Evolutionary conservation across 2,888 invertebrate genomes (phyloP).

Genomic region (Graphium colonna): DNA sequence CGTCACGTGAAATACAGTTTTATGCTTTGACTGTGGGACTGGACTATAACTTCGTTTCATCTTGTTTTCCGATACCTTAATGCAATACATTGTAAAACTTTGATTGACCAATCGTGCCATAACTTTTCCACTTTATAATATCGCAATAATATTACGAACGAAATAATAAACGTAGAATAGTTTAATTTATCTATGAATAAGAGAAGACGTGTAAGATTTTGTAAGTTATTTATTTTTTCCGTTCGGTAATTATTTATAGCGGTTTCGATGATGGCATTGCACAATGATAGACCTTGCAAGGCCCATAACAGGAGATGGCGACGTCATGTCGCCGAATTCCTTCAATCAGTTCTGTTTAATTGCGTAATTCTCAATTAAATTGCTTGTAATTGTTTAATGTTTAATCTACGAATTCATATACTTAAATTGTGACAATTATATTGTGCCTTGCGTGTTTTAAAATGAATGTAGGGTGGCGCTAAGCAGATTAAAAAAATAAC

Average conservation of each 20-base stretch:
- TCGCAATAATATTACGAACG: slow-evolving; percentile 29
- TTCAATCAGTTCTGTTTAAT: slow-evolving; percentile 17
- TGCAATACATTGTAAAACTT: background rate
- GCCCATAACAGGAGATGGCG: slow-evolving; percentile 13
- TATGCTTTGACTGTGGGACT: too few species aligned
- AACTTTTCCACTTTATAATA: background rate
- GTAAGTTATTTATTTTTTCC: background rate
- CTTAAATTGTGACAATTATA: too few species aligned
- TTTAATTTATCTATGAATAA: background rate
- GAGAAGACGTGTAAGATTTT: background rate
- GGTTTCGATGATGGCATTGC: slow-evolving; percentile 33
- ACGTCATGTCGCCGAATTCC: slow-evolving; percentile 14
- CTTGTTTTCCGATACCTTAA: too few species aligned
- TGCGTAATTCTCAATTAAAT: slow-evolving; percentile 32
- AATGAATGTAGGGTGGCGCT: too few species aligned
- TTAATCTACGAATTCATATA: background rate
- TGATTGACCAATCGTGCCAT: background rate
- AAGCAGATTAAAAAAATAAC: background rate
- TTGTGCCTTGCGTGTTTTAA: too few species aligned
- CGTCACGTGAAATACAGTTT: too few species aligned
- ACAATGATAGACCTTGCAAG: slow-evolving; percentile 36
- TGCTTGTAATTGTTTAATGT: slow-evolving; percentile 1
- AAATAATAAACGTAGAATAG: slow-evolving; percentile 36
- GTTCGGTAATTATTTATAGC: slow-evolving; percentile 48
- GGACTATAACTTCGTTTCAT: too few species aligned